These are phyloP conservation scores for Gallinago paraguaiae DNA, from an alignment of 2,113 vertebrate species.

Conservation along the genomic window DNA sequence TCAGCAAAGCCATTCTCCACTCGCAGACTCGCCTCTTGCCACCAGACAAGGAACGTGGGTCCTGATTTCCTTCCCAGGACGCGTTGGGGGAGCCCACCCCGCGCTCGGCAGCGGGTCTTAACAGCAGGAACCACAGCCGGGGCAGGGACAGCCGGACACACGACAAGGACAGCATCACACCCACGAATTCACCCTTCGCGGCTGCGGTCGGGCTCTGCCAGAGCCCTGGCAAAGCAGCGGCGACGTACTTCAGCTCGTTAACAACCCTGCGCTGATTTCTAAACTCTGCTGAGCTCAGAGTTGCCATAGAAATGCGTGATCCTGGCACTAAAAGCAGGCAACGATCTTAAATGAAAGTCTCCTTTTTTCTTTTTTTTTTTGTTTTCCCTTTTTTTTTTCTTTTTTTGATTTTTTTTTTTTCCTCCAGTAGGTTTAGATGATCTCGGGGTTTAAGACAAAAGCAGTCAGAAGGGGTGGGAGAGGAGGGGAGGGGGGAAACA, in stretches of 20 bases:
- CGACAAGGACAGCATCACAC: neutral
- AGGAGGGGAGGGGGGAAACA: neutral
- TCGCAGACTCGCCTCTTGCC: neutral
- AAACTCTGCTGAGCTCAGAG: conserved; percentile 69
- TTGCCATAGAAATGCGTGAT: conserved; percentile 73
- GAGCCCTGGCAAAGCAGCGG: conserved; percentile 6
- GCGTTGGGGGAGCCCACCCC: neutral
- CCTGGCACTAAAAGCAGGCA: conserved; percentile 69
- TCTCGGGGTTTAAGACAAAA: conserved; percentile 13
- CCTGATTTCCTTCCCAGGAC: neutral
- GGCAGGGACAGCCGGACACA: neutral
- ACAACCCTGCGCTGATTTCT: conserved; percentile 56
- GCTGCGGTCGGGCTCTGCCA: neutral
- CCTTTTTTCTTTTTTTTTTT: neutral
- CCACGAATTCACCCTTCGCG: neutral
- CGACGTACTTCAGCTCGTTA: conserved; percentile 37
- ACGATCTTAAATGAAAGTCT: neutral
- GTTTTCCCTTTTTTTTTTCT: neutral
- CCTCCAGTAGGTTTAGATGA: neutral
- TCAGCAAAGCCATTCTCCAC: neutral
- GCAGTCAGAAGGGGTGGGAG: neutral
- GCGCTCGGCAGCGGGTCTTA: neutral
- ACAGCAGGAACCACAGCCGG: neutral
- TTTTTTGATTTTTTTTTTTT: neutral
- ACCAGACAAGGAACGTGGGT: neutral